A percentile compares a stretch with the other conserved stretches of the same genome.
Conservation (phyloP, 2,113 vertebrate genomes). For the Bos javanicus region DNA sequence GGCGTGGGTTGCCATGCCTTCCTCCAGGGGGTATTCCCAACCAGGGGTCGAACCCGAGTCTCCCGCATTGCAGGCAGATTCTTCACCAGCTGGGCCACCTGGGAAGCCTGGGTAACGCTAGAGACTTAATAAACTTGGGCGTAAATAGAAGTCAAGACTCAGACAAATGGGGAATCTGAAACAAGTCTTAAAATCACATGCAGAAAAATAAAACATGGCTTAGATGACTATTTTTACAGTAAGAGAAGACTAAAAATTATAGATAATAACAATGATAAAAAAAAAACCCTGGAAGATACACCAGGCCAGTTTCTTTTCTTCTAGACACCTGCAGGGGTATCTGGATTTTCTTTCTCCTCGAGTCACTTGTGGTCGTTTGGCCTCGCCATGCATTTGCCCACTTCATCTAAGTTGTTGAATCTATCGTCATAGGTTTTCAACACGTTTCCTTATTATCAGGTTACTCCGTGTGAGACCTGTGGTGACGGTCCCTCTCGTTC, state of each 20-base stretch:
- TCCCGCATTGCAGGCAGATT: neutral
- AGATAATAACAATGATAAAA: neutral
- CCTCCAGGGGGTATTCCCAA: neutral
- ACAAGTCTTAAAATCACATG: neutral
- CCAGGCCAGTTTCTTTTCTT: neutral
- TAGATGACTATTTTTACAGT: too few relatives aligned
- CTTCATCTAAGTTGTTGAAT: neutral
- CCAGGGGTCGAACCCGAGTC: neutral
- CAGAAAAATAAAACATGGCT: neutral
- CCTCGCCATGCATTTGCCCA: neutral
- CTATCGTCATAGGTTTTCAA: neutral
- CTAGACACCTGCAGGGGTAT: accelerated
- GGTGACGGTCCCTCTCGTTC: neutral
- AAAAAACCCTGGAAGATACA: neutral
- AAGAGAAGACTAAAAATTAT: neutral
- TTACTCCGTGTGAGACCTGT: neutral
- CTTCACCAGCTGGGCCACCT: neutral
- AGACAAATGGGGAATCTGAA: neutral
- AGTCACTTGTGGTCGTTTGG: neutral
- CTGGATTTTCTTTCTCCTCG: neutral
- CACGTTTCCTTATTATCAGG: too few relatives aligned
- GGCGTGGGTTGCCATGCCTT: neutral
- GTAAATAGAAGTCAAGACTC: neutral
- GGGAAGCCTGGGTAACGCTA: neutral
- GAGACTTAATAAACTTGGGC: accelerated